Percentiles rank a stretch among this genome's conserved stretches.
phyloP scores from a whole-genome alignment of 1,140 invertebrate species.

The Drosophila auraria region DNA sequence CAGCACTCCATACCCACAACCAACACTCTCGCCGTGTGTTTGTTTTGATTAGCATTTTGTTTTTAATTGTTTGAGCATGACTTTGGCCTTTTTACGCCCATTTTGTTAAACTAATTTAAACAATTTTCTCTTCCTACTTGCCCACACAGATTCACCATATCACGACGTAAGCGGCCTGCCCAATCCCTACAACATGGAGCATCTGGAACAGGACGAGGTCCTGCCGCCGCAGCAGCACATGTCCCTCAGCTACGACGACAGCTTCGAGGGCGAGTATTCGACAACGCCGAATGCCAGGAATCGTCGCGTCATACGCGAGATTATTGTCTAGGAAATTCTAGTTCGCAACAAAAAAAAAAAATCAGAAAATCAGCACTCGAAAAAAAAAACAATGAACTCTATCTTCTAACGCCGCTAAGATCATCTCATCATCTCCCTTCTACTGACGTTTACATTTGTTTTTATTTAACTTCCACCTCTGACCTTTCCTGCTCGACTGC shows the following conservation, averaged over 20 bases:
- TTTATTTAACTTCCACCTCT: background rate
- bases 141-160: constrained; percentile 94
- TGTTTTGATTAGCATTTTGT: constrained; percentile 62
- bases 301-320: constrained; percentile 95
- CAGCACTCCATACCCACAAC: background rate
- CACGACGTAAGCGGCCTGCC: constrained; percentile 96
- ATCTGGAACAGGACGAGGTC: constrained; percentile 88
- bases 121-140: constrained; percentile 44
- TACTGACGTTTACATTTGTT: constrained; percentile 1
- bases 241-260: constrained; percentile 95
- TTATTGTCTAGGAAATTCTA: constrained; percentile 91
- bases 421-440: background rate
- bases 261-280: constrained; percentile 95
- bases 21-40: constrained; percentile 44
- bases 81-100: constrained; percentile 38
- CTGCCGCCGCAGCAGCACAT: constrained; percentile 93
- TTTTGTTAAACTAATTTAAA: constrained; percentile 75
- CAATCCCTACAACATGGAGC: constrained; percentile 92
- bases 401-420: constrained; percentile 11
- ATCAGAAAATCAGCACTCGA: constrained; percentile 32
- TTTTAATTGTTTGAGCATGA: constrained; percentile 83
- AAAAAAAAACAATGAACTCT: constrained; percentile 27
- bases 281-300: constrained; percentile 96
- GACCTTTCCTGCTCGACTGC: constrained; percentile 25
- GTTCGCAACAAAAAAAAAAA: constrained; percentile 11